Evolutionary conservation across 2,113 vertebrate genomes (phyloP).

Genomic region (Syrmaticus mikado): DNA sequence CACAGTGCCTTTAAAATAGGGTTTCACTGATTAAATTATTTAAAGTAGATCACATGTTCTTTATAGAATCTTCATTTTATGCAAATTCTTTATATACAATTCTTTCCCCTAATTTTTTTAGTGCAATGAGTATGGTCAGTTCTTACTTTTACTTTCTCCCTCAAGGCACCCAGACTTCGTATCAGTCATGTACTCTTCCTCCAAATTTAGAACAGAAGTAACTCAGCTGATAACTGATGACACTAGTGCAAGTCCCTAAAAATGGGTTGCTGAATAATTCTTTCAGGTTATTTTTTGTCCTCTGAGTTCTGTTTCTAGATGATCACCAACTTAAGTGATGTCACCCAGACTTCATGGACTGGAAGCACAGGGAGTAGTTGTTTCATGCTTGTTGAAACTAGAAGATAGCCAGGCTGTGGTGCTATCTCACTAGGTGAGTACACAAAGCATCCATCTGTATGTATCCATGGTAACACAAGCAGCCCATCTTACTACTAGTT

Average conservation of each 20-base stretch:
- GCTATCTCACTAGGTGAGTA: not conserved
- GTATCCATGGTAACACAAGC: rapidly evolving
- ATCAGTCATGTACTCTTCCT: not conserved
- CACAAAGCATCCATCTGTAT: not conserved
- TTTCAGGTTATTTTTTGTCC: not conserved
- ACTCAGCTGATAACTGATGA: not conserved
- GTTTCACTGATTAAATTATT: not conserved
- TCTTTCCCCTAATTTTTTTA: not conserved
- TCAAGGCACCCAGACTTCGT: not conserved
- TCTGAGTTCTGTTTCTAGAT: not conserved
- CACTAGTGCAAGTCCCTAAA: not conserved
- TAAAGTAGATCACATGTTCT: not conserved
- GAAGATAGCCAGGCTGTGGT: not conserved
- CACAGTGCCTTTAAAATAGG: not conserved
- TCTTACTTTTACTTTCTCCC: not conserved
- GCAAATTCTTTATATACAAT: not conserved
- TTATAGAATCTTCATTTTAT: not conserved
- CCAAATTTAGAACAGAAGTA: not conserved
- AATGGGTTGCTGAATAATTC: not conserved
- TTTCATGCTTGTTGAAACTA: not conserved
- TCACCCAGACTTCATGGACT: not conserved
- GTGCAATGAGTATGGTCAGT: not conserved
- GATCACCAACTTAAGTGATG: not conserved
- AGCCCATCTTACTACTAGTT: not conserved
- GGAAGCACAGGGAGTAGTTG: not conserved